Conservation (phyloP, 2,113 vertebrate species). For the Geococcyx californianus region DNA sequence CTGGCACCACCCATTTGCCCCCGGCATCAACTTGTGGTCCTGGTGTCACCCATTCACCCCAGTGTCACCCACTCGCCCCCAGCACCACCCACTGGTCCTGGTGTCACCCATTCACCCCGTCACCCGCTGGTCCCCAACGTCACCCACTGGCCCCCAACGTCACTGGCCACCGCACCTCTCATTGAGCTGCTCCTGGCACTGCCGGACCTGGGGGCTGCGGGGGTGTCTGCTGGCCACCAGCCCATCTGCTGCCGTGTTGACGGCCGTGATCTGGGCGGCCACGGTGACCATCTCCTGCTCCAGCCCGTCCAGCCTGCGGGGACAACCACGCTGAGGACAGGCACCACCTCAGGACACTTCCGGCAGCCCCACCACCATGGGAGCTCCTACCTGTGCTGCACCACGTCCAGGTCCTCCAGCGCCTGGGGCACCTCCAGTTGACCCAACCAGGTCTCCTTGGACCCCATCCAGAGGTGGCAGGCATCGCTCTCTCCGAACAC, state of each 20-base stretch:
- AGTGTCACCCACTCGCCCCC: too few species aligned
- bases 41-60: rapidly evolving
- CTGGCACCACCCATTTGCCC: too few species aligned
- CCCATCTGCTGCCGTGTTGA: slow-evolving; percentile 86
- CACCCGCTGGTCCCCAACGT: too few species aligned
- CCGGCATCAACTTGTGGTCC: background rate
- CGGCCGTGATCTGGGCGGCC: slow-evolving; percentile 80
- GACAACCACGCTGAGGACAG: rapidly evolving
- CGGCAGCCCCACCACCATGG: rapidly evolving
- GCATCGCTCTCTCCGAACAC: slow-evolving; percentile 94
- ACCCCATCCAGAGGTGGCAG: slow-evolving; percentile 94
- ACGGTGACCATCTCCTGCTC: slow-evolving; percentile 88
- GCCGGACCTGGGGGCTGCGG: slow-evolving; percentile 85
- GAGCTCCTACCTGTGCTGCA: slow-evolving; percentile 87
- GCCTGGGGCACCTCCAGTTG: slow-evolving; percentile 87
- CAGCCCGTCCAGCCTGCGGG: slow-evolving; percentile 85
- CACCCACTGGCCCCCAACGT: rapidly evolving
- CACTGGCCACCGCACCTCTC: slow-evolving; percentile 73
- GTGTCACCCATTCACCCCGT: too few species aligned
- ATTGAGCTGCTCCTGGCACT: slow-evolving; percentile 85
- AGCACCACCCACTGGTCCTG: too few species aligned
- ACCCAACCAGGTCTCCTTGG: slow-evolving; percentile 94
- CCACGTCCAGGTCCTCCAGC: slow-evolving; percentile 93
- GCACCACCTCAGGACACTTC: rapidly evolving
- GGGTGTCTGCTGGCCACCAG: slow-evolving; percentile 90